Conservation (phyloP, 2,113 vertebrate genomes). For the Chaenocephalus aceratus region DNA sequence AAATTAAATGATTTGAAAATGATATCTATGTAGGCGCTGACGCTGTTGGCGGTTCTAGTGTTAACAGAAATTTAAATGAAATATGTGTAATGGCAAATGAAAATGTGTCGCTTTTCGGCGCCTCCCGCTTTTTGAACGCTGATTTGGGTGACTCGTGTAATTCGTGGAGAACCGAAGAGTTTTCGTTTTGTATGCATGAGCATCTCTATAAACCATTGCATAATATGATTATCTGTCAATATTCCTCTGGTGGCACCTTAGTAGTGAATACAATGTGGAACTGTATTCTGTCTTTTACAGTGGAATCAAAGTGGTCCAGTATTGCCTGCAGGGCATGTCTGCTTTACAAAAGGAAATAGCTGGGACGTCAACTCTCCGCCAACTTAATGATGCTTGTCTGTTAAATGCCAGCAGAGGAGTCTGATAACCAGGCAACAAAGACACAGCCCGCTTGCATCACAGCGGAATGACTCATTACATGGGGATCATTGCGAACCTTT, state of each 20-base stretch:
- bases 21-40: too few species aligned
- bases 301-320: constrained; percentile 19
- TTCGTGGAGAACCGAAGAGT: too few species aligned
- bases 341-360: constrained; percentile 61
- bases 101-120: too few species aligned
- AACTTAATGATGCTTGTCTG: constrained; percentile 69
- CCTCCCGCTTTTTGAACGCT: too few species aligned
- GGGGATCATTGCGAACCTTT: constrained; percentile 50
- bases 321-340: constrained; percentile 34
- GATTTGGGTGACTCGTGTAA: too few species aligned
- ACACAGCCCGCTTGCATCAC: constrained; percentile 38
- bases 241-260: too few species aligned
- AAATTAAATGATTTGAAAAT: too few species aligned
- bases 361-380: constrained; percentile 51
- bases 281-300: constrained; percentile 21
- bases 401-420: constrained; percentile 48
- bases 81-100: too few species aligned
- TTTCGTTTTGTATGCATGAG: not conserved
- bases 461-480: constrained; percentile 62
- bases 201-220: not conserved
- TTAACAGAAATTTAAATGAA: too few species aligned
- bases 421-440: constrained; percentile 67
- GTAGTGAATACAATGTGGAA: not conserved
- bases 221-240: not conserved
- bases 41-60: too few species aligned